These are phyloP conservation scores for Heptranchias perlo DNA, from an alignment of 2,113 vertebrate species.

Conservation along the genomic window DNA sequence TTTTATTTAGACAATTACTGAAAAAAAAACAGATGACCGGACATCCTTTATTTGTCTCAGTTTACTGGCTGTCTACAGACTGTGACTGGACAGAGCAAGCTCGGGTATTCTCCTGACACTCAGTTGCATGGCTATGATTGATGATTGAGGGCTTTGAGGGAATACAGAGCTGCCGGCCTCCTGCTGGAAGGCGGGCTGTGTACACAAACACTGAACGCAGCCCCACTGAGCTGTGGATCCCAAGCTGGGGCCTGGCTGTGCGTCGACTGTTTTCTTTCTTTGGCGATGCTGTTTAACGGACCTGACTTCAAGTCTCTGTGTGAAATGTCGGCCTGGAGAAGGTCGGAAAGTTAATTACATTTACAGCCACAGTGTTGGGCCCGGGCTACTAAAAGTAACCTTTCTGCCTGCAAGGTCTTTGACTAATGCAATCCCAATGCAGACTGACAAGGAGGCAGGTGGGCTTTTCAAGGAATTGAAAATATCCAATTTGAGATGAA, in stretches of 20 bases:
- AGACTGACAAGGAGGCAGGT: not conserved
- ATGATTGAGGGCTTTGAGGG: constrained; percentile 21
- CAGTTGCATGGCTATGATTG: not conserved
- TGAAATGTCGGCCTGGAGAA: constrained; percentile 1
- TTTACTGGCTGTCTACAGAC: not conserved
- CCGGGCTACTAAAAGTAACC: not conserved
- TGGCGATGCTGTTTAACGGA: not conserved
- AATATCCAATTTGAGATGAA: not conserved
- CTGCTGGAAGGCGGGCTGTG: not conserved
- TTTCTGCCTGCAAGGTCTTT: not conserved
- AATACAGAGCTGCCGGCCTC: not conserved
- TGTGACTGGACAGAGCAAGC: not conserved
- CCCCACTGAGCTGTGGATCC: not conserved
- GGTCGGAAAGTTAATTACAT: not conserved
- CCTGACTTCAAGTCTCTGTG: not conserved
- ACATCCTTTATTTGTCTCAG: constrained; percentile 18
- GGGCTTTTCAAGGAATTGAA: not conserved
- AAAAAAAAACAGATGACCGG: constrained; percentile 12
- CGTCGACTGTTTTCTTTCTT: not conserved
- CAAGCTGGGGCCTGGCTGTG: not conserved
- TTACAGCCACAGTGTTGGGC: not conserved
- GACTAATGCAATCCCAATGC: not conserved
- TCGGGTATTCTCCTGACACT: not conserved
- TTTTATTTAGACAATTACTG: not conserved
- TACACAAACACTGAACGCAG: not conserved